Percentiles rank a stretch among this genome's conserved stretches.
These are phyloP conservation scores for Muntiacus reevesi DNA, from an alignment of 2,113 vertebrate genomes.

Conservation along the genomic window DNA sequence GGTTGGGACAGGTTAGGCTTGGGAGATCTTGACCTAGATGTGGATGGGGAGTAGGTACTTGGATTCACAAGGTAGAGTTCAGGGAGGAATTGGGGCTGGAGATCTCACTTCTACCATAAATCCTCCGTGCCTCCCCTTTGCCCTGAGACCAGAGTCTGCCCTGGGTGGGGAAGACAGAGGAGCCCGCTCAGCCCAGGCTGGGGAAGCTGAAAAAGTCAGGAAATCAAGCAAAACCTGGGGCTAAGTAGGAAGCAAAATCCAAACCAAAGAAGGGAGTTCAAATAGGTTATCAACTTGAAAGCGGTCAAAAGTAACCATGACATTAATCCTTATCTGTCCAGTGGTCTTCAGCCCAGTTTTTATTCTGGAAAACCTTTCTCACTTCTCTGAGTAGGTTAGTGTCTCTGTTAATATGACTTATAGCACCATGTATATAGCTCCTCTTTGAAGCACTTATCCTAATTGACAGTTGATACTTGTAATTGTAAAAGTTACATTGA, in stretches of 20 bases:
- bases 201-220: neutral
- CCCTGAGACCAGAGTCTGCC: neutral
- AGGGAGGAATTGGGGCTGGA: neutral
- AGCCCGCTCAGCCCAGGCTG: neutral
- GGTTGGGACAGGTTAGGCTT: neutral
- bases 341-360: neutral
- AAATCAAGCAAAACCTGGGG: neutral
- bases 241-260: neutral
- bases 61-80: neutral
- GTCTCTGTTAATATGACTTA: neutral
- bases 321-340: neutral
- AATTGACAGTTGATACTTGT: neutral
- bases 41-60: neutral
- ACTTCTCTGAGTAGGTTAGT: neutral
- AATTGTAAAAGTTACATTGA: neutral
- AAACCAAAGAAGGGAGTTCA: neutral
- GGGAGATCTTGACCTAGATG: neutral
- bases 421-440: neutral
- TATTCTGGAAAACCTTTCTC: neutral
- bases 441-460: neutral
- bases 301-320: neutral
- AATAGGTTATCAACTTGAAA: neutral
- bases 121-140: neutral
- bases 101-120: neutral
- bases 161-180: neutral